Base-by-base conservation (phyloP, 2,888 invertebrate genomes). In the Acanthococcus lagerstroemiae region DNA sequence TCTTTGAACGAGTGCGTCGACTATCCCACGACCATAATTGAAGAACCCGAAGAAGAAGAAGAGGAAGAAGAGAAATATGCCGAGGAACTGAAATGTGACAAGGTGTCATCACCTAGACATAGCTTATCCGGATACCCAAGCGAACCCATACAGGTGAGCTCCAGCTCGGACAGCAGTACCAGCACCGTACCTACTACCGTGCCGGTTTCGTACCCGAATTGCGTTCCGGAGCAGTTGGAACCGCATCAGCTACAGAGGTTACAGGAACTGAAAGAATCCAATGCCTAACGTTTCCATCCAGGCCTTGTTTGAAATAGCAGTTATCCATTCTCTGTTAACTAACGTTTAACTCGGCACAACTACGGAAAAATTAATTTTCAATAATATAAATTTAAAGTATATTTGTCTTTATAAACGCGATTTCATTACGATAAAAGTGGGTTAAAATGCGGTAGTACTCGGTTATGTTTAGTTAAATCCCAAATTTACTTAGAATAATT, bases 181-280 rank as follows among this genome's bases (percentile, higher is more conserved):
- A 27, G 26, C 15, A 61, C 46, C 67, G 24, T 68, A 66, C 19
- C 37, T 50, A 27, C 26, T 12, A 61, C 46, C 67, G 24, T 68
- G 66, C 19, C 70, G 67, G 37, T 74, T 91, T 75, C 91, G 91
- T 66, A 56, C 48, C 48, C 66, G 7, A 25, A 66, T 27, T 55
- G 56, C 46, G 66, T 66, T 25, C 66, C 66, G 19, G 66, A 66
- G 24, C 56, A 66, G 56, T 30, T 92, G 69, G 91, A 90, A 73
- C 89, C 90, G 26, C 89, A 90, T 74, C 91, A 91, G 76, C 81
- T 92, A 73, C 91, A 90, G 68, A 84, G 90, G 75, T 82, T 92
- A 72, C 90, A 91, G 75, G 88, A 89, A 75, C 82, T 92, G 68
- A 92, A 92, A 77, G 92, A 92, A 78, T 92, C 92, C 69, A 91